These are phyloP conservation scores for Heliconius aoede DNA, from an alignment of 2,888 invertebrate genomes.

Conservation along the genomic window DNA sequence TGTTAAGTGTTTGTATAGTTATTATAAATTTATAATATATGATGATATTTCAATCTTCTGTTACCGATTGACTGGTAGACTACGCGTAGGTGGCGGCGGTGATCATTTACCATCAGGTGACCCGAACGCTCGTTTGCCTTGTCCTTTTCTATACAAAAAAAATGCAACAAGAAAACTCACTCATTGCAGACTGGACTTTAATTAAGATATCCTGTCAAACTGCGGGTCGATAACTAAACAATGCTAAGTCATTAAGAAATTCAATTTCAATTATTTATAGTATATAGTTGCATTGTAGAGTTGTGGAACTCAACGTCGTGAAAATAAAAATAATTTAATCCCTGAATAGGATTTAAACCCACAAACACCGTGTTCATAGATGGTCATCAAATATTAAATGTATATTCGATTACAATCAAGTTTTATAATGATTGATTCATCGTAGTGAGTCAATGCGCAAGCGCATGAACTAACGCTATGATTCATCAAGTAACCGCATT, in stretches of 20 bases:
- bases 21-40: neutral
- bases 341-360: neutral
- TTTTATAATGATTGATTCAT: conserved; percentile 40
- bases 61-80: too few relatives aligned
- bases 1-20: neutral
- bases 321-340: neutral
- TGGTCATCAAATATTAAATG: neutral
- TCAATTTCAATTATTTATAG: conserved; percentile 4
- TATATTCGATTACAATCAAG: conserved; percentile 19
- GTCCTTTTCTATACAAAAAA: neutral
- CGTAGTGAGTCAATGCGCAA: conserved; percentile 44
- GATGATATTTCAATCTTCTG: too few relatives aligned
- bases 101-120: too few relatives aligned
- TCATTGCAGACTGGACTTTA: conserved; percentile 35
- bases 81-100: too few relatives aligned
- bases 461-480: conserved; percentile 38
- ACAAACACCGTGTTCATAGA: neutral
- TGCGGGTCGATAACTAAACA: conserved; percentile 38
- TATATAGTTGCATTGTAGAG: neutral
- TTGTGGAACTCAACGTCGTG: neutral
- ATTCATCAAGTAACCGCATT: conserved; percentile 39
- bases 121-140: too few relatives aligned
- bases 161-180: neutral
- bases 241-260: conserved; percentile 28
- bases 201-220: conserved; percentile 44